Conservation (phyloP, 2,888 invertebrate species). For the Rotaria socialis region DNA sequence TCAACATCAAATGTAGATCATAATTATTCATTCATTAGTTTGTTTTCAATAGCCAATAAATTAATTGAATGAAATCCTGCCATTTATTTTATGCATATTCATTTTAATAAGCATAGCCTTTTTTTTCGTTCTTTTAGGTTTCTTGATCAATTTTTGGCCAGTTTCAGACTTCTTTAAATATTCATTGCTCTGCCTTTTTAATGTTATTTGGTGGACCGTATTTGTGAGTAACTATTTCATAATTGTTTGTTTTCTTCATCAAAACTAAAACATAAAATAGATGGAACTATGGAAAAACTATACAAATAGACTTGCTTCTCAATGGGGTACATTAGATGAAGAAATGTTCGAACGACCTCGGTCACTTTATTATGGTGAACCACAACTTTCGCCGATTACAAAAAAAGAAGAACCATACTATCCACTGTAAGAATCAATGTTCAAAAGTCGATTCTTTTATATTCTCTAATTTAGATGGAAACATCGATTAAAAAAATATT, state of each 20-base stretch:
- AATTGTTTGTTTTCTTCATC: conserved; percentile 70
- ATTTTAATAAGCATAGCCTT: too few relatives aligned
- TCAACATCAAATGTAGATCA: too few relatives aligned
- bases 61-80: too few relatives aligned
- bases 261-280: neutral
- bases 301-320: conserved; percentile 69
- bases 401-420: conserved; percentile 69
- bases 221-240: conserved; percentile 62
- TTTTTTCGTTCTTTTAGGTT: conserved; percentile 9
- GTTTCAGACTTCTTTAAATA: conserved; percentile 60
- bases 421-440: conserved; percentile 59
- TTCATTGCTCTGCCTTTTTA: neutral
- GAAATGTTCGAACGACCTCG: conserved; percentile 64
- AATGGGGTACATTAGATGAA: conserved; percentile 69
- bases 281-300: conserved; percentile 70
- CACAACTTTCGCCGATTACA: conserved; percentile 66
- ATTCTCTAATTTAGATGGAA: conserved; percentile 30
- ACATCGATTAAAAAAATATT: conserved; percentile 55
- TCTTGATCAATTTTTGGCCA: conserved; percentile 62
- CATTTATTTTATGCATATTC: too few relatives aligned
- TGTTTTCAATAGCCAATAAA: too few relatives aligned
- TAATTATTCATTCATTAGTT: too few relatives aligned
- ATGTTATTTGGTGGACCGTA: conserved; percentile 24
- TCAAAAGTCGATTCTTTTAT: too few relatives aligned
- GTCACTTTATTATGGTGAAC: conserved; percentile 67